phyloP scores from a whole-genome alignment of 64 coral and sea anemone species.

The Cladopsammia gracilis region DNA sequence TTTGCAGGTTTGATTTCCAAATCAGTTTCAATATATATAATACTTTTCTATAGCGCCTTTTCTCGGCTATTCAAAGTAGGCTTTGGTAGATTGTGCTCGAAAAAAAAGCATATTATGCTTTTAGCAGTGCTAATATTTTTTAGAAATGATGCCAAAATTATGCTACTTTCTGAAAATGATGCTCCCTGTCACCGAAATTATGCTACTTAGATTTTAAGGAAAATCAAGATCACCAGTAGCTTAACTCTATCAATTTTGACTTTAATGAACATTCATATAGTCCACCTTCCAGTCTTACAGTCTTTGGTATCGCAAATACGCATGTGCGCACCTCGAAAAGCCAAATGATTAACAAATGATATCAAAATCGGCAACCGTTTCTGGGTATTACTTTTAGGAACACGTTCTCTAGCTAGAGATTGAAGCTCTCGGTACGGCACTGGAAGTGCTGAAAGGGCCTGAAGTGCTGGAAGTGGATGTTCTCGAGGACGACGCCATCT shows the following conservation, averaged over 20 bases:
- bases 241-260: conserved; percentile 15
- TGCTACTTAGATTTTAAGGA: conserved; percentile 27
- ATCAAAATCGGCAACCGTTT: not conserved
- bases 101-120: conserved; percentile 67
- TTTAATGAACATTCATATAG: conserved; percentile 13
- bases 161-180: conserved; percentile 39
- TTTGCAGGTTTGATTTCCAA: too few species aligned
- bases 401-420: too few species aligned
- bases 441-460: not conserved
- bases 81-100: too few species aligned
- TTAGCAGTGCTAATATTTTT: conserved; percentile 71
- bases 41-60: too few species aligned
- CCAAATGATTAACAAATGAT: conserved; percentile 14
- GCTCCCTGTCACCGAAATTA: conserved; percentile 35
- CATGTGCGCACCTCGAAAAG: conserved; percentile 28
- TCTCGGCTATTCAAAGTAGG: too few species aligned
- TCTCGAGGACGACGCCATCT: conserved; percentile 73
- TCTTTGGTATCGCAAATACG: conserved; percentile 33
- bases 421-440: too few species aligned
- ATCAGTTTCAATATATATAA: too few species aligned
- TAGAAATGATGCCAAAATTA: conserved; percentile 65
- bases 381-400: too few species aligned
- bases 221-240: conserved; percentile 12
- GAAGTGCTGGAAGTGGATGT: conserved; percentile 16
- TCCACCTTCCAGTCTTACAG: conserved; percentile 8